Evolutionary conservation across 2,888 invertebrate species (phyloP).

Genomic region (Aproaerema taeniolella): DNA sequence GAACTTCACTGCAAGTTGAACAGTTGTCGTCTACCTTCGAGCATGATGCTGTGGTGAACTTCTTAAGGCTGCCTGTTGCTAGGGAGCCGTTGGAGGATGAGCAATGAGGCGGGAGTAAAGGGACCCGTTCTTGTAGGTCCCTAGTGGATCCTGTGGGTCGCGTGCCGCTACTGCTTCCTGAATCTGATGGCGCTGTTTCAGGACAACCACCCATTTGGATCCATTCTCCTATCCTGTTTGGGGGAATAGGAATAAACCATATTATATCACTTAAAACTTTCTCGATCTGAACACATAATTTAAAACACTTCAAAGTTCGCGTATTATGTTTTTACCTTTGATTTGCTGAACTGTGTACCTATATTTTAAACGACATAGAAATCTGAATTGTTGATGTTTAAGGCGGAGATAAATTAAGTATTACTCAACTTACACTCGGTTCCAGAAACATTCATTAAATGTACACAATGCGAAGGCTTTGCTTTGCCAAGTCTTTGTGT

Average conservation of each 20-base stretch:
- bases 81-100: conserved; percentile 68
- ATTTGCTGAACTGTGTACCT: no score
- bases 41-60: conserved; percentile 52
- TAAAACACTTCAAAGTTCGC: no score
- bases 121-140: conserved; percentile 60
- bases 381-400: no score
- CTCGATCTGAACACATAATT: no score
- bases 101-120: conserved; percentile 61
- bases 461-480: conserved; percentile 90
- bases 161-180: conserved; percentile 46
- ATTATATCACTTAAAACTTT: no score
- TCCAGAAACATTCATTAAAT: no score
- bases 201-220: conserved; percentile 63
- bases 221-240: conserved; percentile 51
- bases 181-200: conserved; percentile 47
- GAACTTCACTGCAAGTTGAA: conserved; percentile 64
- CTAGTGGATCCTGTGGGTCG: conserved; percentile 44
- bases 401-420: no score
- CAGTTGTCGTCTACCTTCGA: conserved; percentile 57
- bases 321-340: no score
- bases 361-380: no score
- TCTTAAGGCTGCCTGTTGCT: conserved; percentile 59
- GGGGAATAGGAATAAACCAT: no score
- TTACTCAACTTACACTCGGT: no score
- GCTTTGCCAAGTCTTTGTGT: conserved; percentile 95